Evolutionary conservation across 2,797 vertebrate genomes (phyloP), one percentile per base, ranked within the genome.

Genomic region (Dermochelys coriacea): DNA sequence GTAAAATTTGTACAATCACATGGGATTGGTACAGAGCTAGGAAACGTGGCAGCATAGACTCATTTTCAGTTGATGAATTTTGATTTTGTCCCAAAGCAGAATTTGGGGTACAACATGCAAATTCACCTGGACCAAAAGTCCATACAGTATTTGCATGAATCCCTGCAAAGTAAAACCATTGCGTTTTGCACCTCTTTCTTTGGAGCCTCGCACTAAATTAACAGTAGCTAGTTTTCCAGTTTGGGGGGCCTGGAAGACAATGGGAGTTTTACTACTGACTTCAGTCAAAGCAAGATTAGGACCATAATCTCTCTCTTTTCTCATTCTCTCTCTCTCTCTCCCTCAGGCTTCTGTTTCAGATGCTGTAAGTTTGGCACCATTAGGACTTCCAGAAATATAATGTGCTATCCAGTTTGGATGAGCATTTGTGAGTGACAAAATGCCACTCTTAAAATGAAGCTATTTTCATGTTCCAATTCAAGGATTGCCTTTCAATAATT

Each of bases 401-500:
- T 18, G 50, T 59, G 14, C 37, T 87, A 6, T 80, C 12, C 9
- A 2, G 29, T 59, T 85, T 81, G 21, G 88, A 75, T 47, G 52
- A 18, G 12, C 74, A 81, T 95, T 94, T 94, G 84, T 82, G 84
- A 55, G 83, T 96, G 88, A 95, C 78, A 91, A 94, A 97, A 93
- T 88, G 82, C 80, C 88, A 93, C 54, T 93, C 84, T 75, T 84
- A 88, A 96, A 91, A 80, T 51, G 0, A 95, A 85, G 85, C 93
- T 93, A 83, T 91, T 94, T 68, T 88, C 31, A 31, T 86, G 79
- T 91, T 95, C 80, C 79, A 21, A 96, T 93, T 96, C 89, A 89
- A 50, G 80, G 29, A 95, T 55, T 89, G 18, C 7, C 75, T 93
- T 97, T 98, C 88, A 97, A 93, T 97, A 97, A 96, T 96, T 94